Evolutionary conservation across 2,113 vertebrate species (phyloP).

Genomic region (Oryzias curvinotus): DNA sequence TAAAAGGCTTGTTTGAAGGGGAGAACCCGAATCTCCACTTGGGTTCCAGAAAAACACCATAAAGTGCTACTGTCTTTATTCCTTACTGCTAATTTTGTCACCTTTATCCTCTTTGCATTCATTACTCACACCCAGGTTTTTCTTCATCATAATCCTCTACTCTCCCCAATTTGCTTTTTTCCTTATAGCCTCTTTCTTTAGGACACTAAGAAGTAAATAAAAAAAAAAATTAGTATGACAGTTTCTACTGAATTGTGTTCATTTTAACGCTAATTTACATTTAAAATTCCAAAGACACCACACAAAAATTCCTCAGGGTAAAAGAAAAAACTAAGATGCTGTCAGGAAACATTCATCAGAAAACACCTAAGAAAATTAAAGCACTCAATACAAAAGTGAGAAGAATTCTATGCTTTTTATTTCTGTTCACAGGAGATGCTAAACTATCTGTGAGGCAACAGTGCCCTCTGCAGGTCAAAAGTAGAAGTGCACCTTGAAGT

Average conservation of each 20-base stretch:
- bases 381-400: conserved; percentile 40
- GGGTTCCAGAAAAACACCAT: conserved; percentile 59
- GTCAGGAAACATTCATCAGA: conserved; percentile 39
- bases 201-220: conserved; percentile 22
- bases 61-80: conserved; percentile 33
- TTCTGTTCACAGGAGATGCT: neutral
- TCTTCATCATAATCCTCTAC: conserved; percentile 22
- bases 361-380: conserved; percentile 20
- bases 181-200: neutral
- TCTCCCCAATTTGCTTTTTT: conserved; percentile 17
- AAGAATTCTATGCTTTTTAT: conserved; percentile 30
- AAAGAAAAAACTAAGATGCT: conserved; percentile 39
- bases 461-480: conserved; percentile 56
- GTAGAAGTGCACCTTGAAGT: conserved; percentile 11
- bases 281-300: conserved; percentile 43
- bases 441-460: conserved; percentile 51
- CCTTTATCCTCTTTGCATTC: conserved; percentile 27
- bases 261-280: conserved; percentile 32
- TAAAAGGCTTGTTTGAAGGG: conserved; percentile 58
- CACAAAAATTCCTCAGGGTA: conserved; percentile 13
- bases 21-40: conserved; percentile 42
- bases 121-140: conserved; percentile 32
- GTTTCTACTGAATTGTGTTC: conserved; percentile 30
- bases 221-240: neutral
- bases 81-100: conserved; percentile 16